Evolutionary conservation across 2,113 vertebrate species (phyloP).

Genomic region (Hippolais icterina): DNA sequence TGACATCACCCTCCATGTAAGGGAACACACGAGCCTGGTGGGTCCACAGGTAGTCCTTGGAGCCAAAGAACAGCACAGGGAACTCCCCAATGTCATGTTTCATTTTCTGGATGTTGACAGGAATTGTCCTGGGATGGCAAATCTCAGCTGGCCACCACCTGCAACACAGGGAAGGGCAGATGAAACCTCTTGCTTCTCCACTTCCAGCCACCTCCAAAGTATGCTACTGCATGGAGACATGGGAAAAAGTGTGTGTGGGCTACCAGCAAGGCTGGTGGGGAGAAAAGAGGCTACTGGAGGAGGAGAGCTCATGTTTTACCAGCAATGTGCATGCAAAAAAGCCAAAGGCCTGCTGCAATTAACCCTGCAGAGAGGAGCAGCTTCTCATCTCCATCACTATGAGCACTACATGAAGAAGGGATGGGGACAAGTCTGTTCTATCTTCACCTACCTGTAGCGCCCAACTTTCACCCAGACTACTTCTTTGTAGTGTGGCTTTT

Average conservation of each 20-base stretch:
- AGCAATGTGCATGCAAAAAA: background rate
- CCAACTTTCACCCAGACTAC: conserved; percentile 99
- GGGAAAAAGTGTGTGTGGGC: background rate
- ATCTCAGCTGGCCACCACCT: conserved; percentile 99
- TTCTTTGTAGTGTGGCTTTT: conserved; percentile 94
- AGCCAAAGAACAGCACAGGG: conserved; percentile 97
- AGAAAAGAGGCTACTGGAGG: background rate
- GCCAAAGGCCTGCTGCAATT: background rate
- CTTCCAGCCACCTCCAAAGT: background rate
- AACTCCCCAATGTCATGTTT: conserved; percentile 95
- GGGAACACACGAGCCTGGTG: conserved; percentile 97
- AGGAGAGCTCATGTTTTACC: background rate
- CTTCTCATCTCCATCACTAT: background rate
- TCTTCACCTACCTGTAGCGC: conserved; percentile 88
- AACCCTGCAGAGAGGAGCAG: background rate
- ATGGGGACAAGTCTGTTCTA: background rate
- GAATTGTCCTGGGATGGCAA: conserved; percentile 91
- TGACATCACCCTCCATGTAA: conserved; percentile 98
- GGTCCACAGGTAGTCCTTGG: conserved; percentile 98
- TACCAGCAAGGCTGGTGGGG: background rate
- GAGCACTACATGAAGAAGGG: background rate
- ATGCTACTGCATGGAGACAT: background rate
- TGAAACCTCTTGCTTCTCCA: background rate
- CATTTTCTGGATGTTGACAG: conserved; percentile 95
- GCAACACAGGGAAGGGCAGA: background rate